A percentile compares a stretch with the other conserved stretches of the same genome.
Conservation (phyloP, 2,113 vertebrate genomes). For the Bostrychus sinensis region DNA sequence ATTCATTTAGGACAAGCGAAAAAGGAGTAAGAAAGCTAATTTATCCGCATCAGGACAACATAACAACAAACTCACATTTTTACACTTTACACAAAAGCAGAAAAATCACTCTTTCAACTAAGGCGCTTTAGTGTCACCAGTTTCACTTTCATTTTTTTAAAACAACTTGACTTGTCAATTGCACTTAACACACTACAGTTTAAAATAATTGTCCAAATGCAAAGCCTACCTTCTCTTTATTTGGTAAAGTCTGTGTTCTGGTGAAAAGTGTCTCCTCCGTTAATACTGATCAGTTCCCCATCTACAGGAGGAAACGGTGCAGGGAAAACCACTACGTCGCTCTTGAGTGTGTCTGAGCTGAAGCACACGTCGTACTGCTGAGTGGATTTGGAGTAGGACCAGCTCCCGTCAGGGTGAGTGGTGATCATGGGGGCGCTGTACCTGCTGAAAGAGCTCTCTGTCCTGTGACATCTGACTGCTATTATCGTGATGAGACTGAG, state of each 20-base stretch:
- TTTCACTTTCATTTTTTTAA: no score
- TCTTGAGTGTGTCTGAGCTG: no score
- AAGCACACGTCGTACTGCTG: no score
- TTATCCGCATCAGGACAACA: no score
- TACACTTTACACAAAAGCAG: neutral
- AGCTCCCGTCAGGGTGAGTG: constrained; percentile 47
- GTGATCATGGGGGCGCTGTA: constrained; percentile 7
- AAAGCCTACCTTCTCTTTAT: constrained; percentile 51
- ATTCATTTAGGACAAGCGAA: no score
- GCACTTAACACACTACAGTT: no score
- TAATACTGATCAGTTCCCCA: constrained; percentile 57
- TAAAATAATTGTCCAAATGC: neutral
- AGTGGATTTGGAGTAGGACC: constrained; percentile 53
- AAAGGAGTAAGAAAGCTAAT: no score
- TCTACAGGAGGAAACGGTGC: constrained; percentile 35
- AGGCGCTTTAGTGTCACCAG: no score
- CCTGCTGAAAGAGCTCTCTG: constrained; percentile 4
- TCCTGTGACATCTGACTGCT: constrained; percentile 6
- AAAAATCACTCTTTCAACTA: no score
- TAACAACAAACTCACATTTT: no score
- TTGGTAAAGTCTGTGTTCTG: constrained; percentile 59
- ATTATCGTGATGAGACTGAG: constrained; percentile 3
- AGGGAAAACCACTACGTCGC: no score
- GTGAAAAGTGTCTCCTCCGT: constrained; percentile 53
- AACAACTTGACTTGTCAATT: no score